Evolutionary conservation across 2,888 invertebrate species (phyloP).

Genomic region (Lithodes maja): DNA sequence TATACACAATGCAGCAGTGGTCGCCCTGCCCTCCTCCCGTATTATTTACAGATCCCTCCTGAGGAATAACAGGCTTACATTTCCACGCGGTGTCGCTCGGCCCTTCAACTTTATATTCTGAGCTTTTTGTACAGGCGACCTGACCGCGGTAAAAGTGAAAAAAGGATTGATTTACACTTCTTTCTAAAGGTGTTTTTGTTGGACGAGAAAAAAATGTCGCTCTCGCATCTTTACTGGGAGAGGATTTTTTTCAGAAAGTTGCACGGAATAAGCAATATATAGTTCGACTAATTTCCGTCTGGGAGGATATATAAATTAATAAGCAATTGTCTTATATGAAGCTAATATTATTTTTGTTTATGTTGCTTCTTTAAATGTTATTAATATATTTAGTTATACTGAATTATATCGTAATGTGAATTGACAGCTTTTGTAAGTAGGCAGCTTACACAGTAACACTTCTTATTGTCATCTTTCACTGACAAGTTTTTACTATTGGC

Average conservation of each 20-base stretch:
- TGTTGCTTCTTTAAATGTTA: too few species aligned
- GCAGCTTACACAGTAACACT: neutral
- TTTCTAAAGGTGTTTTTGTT: slow-evolving; percentile 15
- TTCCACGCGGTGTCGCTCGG: slow-evolving; percentile 29
- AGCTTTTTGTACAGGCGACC: slow-evolving; percentile 31
- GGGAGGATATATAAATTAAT: too few species aligned
- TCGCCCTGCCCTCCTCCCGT: slow-evolving; percentile 30
- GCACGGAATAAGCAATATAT: too few species aligned
- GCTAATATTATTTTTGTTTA: too few species aligned
- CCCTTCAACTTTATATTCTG: slow-evolving; percentile 43
- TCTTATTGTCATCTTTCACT: neutral
- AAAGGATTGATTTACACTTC: slow-evolving; percentile 32
- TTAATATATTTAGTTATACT: too few species aligned
- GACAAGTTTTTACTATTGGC: neutral
- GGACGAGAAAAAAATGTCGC: neutral
- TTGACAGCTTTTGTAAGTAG: too few species aligned
- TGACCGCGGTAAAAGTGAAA: slow-evolving; percentile 1
- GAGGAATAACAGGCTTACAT: slow-evolving; percentile 52
- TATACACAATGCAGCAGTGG: slow-evolving; percentile 46
- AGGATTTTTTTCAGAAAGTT: neutral
- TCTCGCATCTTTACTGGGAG: neutral
- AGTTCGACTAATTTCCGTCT: too few species aligned
- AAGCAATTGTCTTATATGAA: too few species aligned
- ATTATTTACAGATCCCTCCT: slow-evolving; percentile 49
- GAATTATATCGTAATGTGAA: too few species aligned